phyloP scores from a whole-genome alignment of 2,113 vertebrate species.

The Loxodonta africana region DNA sequence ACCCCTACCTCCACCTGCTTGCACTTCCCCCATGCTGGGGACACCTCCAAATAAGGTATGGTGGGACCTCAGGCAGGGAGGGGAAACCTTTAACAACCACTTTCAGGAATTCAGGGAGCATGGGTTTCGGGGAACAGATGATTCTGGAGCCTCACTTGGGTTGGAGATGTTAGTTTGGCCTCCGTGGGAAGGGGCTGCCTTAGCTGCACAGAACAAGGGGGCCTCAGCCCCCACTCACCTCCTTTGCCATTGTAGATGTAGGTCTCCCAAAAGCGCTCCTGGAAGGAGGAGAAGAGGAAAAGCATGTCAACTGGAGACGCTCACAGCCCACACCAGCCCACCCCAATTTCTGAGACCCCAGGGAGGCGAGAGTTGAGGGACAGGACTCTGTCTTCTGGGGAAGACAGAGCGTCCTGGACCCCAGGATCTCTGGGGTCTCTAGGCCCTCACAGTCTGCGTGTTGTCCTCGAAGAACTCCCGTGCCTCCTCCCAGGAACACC shows the following conservation, averaged over 20 bases:
- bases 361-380: neutral
- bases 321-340: neutral
- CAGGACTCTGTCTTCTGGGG: neutral
- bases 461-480: conserved; percentile 93
- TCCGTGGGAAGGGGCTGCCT: neutral
- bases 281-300: neutral
- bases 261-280: conserved; percentile 83
- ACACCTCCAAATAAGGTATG: neutral
- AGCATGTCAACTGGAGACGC: neutral
- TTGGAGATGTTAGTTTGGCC: neutral
- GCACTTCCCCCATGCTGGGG: neutral
- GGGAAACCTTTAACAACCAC: neutral
- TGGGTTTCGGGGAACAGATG: neutral
- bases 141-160: too few relatives aligned
- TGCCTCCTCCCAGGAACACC: conserved; percentile 92
- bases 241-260: conserved; percentile 86
- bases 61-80: neutral
- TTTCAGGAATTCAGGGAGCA: neutral
- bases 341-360: neutral
- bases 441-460: conserved; percentile 86
- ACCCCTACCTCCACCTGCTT: neutral
- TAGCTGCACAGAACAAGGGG: neutral
- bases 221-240: conserved; percentile 78
- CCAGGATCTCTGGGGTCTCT: neutral
- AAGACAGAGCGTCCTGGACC: neutral